Percentiles rank a stretch among this genome's conserved stretches.
These are phyloP conservation scores for Bilobella aurantiaca DNA, from an alignment of 1,140 invertebrate species.

Conservation along the genomic window DNA sequence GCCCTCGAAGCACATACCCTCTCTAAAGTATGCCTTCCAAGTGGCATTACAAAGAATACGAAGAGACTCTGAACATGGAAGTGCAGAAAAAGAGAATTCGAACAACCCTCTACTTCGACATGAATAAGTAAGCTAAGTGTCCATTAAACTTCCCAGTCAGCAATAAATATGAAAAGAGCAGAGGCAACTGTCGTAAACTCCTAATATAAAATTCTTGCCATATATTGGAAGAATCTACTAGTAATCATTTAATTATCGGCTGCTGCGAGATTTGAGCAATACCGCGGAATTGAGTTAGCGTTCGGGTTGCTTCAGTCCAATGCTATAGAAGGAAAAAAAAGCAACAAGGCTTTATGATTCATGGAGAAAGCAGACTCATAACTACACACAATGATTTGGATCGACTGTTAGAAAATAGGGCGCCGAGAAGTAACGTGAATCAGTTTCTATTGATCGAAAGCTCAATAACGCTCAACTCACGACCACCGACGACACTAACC, in stretches of 20 bases:
- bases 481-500: not conserved
- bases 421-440: too few relatives aligned
- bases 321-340: too few relatives aligned
- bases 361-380: too few relatives aligned
- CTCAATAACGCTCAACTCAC: not conserved
- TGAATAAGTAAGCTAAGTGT: not conserved
- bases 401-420: not conserved
- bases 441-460: constrained; percentile 1
- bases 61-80: too few relatives aligned
- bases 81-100: not conserved
- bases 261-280: too few relatives aligned
- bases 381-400: not conserved
- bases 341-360: too few relatives aligned
- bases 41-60: too few relatives aligned
- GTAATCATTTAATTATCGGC: not conserved
- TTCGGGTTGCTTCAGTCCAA: too few relatives aligned
- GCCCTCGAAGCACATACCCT: not conserved
- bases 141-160: not conserved
- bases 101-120: not conserved
- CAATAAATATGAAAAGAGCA: not conserved
- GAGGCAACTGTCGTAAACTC: not conserved
- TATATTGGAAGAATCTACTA: too few relatives aligned
- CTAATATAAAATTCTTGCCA: too few relatives aligned
- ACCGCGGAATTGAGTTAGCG: too few relatives aligned
- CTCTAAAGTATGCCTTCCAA: too few relatives aligned